These are phyloP conservation scores for Druon quercuslanigerum DNA, from an alignment of 1,140 invertebrate species.

Conservation along the genomic window DNA sequence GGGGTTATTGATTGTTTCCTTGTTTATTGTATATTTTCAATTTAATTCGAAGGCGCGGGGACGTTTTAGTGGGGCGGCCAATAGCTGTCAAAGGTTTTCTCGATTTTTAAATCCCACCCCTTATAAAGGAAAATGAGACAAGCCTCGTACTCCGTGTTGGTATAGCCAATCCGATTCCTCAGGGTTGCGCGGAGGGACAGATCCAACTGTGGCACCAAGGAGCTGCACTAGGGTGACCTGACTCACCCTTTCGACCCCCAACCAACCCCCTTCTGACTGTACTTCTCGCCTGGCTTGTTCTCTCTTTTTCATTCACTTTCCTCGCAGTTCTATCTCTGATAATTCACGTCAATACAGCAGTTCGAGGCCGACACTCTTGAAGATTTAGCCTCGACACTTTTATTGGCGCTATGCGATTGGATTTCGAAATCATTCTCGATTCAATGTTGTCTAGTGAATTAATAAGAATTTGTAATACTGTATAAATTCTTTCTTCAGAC, in stretches of 20 bases:
- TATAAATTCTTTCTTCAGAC: too few relatives aligned
- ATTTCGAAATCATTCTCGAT: constrained; percentile 45
- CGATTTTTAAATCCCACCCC: constrained; percentile 73
- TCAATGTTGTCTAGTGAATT: neutral
- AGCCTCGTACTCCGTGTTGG: constrained; percentile 51
- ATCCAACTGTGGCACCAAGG: constrained; percentile 32
- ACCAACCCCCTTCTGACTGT: constrained; percentile 28
- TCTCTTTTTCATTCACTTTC: constrained; percentile 13
- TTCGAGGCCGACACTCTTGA: constrained; percentile 35
- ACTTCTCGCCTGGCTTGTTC: constrained; percentile 5
- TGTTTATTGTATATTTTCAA: constrained; percentile 76
- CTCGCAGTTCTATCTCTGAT: constrained; percentile 48
- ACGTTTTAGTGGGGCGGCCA: constrained; percentile 57
- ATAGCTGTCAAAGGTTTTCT: constrained; percentile 74
- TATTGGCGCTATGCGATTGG: constrained; percentile 52
- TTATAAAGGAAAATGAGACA: constrained; percentile 74
- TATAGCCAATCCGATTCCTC: constrained; percentile 51
- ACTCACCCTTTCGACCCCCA: constrained; percentile 33
- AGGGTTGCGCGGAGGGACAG: constrained; percentile 48
- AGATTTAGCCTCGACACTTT: constrained; percentile 55
- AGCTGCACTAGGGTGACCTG: constrained; percentile 40
- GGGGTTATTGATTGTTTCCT: constrained; percentile 73
- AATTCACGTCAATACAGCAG: constrained; percentile 58
- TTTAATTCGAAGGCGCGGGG: constrained; percentile 70
- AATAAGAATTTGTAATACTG: neutral